These are phyloP conservation scores for Cromileptes altivelis DNA, from an alignment of 2,113 vertebrate species.

Conservation along the genomic window DNA sequence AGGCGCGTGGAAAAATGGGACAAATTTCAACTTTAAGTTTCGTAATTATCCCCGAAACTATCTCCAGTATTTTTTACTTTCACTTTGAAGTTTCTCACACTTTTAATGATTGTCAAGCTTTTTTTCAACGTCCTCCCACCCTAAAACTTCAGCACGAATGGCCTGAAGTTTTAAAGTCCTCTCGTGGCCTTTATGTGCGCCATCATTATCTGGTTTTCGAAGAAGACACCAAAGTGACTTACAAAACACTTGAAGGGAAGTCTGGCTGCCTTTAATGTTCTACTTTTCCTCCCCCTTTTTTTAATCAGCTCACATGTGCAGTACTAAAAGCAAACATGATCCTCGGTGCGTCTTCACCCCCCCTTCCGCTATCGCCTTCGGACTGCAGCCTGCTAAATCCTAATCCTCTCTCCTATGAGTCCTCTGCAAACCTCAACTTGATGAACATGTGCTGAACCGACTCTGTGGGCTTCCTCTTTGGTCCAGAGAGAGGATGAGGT, in stretches of 20 bases:
- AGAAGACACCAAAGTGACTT: conserved; percentile 66
- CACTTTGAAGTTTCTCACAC: conserved; percentile 70
- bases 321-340: conserved; percentile 65
- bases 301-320: conserved; percentile 68
- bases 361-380: conserved; percentile 41
- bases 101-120: conserved; percentile 71
- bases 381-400: conserved; percentile 61
- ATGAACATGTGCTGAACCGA: conserved; percentile 62
- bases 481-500: conserved; percentile 43
- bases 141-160: conserved; percentile 51
- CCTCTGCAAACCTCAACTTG: conserved; percentile 60
- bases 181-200: conserved; percentile 54
- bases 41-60: conserved; percentile 71
- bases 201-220: conserved; percentile 65
- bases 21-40: conserved; percentile 70
- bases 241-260: conserved; percentile 53
- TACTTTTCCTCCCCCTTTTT: conserved; percentile 32
- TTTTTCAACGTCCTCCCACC: conserved; percentile 38
- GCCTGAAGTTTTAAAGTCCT: conserved; percentile 67
- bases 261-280: conserved; percentile 57
- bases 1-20: conserved; percentile 53
- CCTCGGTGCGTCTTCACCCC: conserved; percentile 38
- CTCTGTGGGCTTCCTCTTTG: conserved; percentile 38
- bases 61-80: conserved; percentile 46
- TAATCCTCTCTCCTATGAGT: conserved; percentile 74